Base-by-base conservation (phyloP, 2,888 invertebrate genomes). In the Pasiphila rectangulata region DNA sequence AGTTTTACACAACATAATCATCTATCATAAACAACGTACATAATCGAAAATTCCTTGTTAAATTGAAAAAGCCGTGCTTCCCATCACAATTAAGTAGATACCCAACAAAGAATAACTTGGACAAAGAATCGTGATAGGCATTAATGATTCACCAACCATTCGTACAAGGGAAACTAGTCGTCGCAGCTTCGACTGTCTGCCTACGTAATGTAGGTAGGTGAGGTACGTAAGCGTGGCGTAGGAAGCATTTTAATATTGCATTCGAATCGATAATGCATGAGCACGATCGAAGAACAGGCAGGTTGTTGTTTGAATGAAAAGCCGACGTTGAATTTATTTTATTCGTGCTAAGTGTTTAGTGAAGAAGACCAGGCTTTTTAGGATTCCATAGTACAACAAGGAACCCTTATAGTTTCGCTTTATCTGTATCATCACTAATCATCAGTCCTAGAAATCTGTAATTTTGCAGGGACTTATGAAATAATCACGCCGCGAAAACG, bases 241-340 rank as follows among this genome's bases (percentile, higher is more conserved):
- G 51, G 51, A 46, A 46, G 54, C 27, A 48, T 46, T 49, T 40
- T 54, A 51, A 42, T 50, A 50, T 40, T 51, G 34, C 41, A 39
- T 35, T 34, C 35, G 50, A 32, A 19, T 32, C 32, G 17, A n/a
- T n/a, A 21, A 21, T 19, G 21, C 34, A 20, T 34, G 4, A 30
- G 25, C n/a, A 9, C 16, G 2, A 32, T 5, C 10, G 9, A 32
- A 32, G n/a, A n/a, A n/a, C n/a, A n/a, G n/a, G n/a, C n/a, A n/a
- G 17, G 17, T 32, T 6, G 4, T 5, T 4, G n/a, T 30, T 30
- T 2, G 7, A 32, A 32, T 32, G 27, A 13, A 13, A 25, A 27
- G 13, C 13, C 6, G 6, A 7, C 10, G 6, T 1, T 7, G 3
- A 7, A 13, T 4, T 25, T 12, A 25, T 25, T 24, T 25, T 25